These are phyloP conservation scores for Nomada flava DNA, from an alignment of 2,888 invertebrate genomes.

Conservation along the genomic window DNA sequence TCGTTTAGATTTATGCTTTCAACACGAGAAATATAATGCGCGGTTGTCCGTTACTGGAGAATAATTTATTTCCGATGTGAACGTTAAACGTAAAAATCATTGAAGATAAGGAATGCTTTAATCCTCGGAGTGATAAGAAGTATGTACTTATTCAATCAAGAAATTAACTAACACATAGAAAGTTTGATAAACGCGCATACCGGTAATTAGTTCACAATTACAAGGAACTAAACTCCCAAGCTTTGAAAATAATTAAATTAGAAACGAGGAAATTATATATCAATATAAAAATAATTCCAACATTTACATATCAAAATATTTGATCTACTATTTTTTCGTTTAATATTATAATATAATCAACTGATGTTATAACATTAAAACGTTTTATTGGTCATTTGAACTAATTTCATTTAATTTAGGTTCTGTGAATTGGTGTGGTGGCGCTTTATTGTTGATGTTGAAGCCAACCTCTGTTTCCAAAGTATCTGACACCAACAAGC, in stretches of 20 bases:
- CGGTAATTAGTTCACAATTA: constrained; percentile 35
- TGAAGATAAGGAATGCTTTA: constrained; percentile 74
- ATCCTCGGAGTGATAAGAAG: constrained; percentile 74
- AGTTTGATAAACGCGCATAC: constrained; percentile 1
- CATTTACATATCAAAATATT: not conserved
- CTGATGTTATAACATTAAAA: not conserved
- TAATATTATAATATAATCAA: not conserved
- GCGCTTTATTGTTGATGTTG: constrained; percentile 12
- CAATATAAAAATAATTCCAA: not conserved
- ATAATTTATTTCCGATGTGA: constrained; percentile 44
- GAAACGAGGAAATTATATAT: not conserved
- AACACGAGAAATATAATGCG: constrained; percentile 6
- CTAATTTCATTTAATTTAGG: constrained; percentile 24
- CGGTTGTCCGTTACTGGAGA: constrained; percentile 21
- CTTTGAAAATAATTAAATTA: constrained; percentile 2
- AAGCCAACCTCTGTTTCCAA: constrained; percentile 21
- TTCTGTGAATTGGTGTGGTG: constrained; percentile 27
- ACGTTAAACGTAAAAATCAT: constrained; percentile 54
- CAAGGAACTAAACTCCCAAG: constrained; percentile 17
- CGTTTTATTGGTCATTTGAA: constrained; percentile 4
- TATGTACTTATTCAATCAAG: constrained; percentile 57
- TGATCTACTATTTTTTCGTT: not conserved
- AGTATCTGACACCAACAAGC: not conserved
- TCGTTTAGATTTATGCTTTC: constrained; percentile 26
- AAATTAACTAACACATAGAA: constrained; percentile 34